Percentiles rank a stretch among this genome's conserved stretches.
Conservation (phyloP, 2,113 vertebrate species). For the Odontesthes bonariensis region DNA sequence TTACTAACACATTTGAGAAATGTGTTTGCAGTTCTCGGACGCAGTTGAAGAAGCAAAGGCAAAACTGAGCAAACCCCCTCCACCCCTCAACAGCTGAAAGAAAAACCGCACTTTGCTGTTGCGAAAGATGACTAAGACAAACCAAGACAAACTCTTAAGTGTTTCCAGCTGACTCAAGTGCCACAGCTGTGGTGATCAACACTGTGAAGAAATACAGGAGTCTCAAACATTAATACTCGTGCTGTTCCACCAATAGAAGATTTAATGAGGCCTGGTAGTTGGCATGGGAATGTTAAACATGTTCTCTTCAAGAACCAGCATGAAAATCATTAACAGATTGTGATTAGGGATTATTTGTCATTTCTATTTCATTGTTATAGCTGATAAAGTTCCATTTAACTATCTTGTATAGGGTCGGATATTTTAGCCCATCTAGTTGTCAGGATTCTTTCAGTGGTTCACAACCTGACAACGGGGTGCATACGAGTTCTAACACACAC, state of each 20-base stretch:
- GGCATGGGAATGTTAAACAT: too few relatives aligned
- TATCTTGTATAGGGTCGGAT: too few relatives aligned
- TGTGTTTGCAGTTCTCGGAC: not conserved
- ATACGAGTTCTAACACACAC: too few relatives aligned
- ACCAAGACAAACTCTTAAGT: not conserved
- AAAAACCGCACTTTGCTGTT: not conserved
- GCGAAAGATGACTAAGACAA: not conserved
- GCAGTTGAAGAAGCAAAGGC: not conserved
- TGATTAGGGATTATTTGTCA: too few relatives aligned
- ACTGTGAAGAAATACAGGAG: slow-evolving; percentile 5
- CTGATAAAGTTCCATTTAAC: too few relatives aligned
- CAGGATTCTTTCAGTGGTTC: not conserved
- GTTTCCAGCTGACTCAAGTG: not conserved
- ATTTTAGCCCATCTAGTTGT: not conserved
- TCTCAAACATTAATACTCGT: not conserved
- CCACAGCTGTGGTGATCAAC: not conserved
- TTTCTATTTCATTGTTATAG: not conserved
- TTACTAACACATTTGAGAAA: not conserved
- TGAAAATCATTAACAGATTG: too few relatives aligned
- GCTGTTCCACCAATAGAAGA: too few relatives aligned
- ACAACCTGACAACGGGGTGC: not conserved
- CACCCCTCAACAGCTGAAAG: not conserved
- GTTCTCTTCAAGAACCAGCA: too few relatives aligned
- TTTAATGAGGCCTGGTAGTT: too few relatives aligned
- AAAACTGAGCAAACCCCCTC: too few relatives aligned